Base-by-base conservation (phyloP, 2,888 invertebrate species). In the Thyatira batis region DNA sequence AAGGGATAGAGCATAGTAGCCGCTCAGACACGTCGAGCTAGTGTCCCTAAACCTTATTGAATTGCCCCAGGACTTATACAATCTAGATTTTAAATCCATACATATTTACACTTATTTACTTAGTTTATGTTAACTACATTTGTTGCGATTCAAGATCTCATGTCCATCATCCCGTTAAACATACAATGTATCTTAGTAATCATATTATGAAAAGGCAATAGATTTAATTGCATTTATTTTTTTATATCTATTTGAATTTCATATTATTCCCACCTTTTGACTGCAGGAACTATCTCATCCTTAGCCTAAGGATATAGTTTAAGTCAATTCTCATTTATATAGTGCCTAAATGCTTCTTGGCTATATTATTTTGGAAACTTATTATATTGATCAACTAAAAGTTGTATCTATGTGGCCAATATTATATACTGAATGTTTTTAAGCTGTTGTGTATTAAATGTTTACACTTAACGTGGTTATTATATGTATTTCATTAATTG, bases 271-370 rank as follows among this genome's bases (percentile, higher is more conserved):
- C 48, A 48, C 48, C 48, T 48, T n/a, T 48, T 13, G 25, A 23
- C 46, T 48, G 27, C 48, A 27, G 20, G 23, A 50, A 27, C 30
- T 43, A 25, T 27, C 43, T 43, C 33, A 43, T 39, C 13, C 23
- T 43, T 33, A 39, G 2, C 39, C 4, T 50, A 50, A 43, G 50
- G 25, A 39, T 13, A 39, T 50, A 50, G 25, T 50, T 2, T 39
- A 39, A 39, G 43, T 50, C 39, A 21, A 43, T 3, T 50, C 23
- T 23, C 39, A 21, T 50, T 50, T 50, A 43, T 10, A 21, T 13
- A 43, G 43, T 50, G 50, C 50, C 50, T 50, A 23, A 50, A 50
- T 17, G 50, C 50, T 50, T 50, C 17, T 25, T 43, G 11, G 50
- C 27, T 50, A 30, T 28, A 28, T 28, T 23, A 23, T 23, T 23